A percentile compares a stretch with the other conserved stretches of the same genome.
These are phyloP conservation scores for Ceriagrion tenellum DNA, from an alignment of 2,888 invertebrate species.

Conservation along the genomic window DNA sequence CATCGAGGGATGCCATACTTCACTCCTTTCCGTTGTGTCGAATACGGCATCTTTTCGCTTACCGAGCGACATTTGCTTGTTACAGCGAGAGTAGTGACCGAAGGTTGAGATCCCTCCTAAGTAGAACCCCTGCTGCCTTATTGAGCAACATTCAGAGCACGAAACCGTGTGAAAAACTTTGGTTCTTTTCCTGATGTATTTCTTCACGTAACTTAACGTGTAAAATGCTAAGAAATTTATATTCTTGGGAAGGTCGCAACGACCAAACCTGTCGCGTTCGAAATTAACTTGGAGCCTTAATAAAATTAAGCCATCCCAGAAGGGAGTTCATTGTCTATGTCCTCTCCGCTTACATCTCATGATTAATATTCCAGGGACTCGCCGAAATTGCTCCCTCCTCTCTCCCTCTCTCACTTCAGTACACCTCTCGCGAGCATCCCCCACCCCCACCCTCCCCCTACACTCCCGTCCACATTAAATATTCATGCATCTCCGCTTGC, in stretches of 20 bases:
- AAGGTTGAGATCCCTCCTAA: too few relatives aligned
- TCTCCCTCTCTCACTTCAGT: neutral
- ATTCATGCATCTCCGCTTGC: slow-evolving; percentile 38
- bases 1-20: too few relatives aligned
- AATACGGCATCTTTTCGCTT: too few relatives aligned
- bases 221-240: neutral
- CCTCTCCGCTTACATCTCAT: neutral
- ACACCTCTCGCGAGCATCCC: neutral
- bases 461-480: neutral
- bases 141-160: too few relatives aligned
- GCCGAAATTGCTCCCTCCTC: neutral
- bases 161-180: too few relatives aligned
- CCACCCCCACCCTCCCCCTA: neutral
- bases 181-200: neutral
- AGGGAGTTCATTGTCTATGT: neutral
- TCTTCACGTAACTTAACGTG: neutral
- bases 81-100: too few relatives aligned
- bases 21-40: too few relatives aligned
- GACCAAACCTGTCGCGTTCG: neutral
- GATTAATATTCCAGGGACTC: neutral
- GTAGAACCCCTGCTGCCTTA: too few relatives aligned
- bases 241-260: neutral
- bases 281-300: neutral
- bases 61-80: too few relatives aligned
- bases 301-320: neutral